Conservation (phyloP, 2,797 vertebrate species). For the Carcharodon carcharias region DNA sequence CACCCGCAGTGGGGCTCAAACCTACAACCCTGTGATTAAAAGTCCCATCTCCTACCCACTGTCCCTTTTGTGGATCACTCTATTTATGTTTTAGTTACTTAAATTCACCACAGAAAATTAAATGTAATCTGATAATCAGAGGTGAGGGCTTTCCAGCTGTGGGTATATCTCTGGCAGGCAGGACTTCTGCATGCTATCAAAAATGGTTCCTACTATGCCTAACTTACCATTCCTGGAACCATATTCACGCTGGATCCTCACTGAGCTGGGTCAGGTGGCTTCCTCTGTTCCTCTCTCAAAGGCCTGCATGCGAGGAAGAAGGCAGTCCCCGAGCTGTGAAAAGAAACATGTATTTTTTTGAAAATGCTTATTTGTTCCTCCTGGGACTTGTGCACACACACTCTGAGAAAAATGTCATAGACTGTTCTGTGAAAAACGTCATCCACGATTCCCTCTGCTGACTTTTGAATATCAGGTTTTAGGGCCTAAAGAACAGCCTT, state of each 20-base stretch:
- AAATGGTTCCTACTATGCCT: background rate
- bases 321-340: background rate
- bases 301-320: background rate
- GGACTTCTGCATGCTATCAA: background rate
- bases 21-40: background rate
- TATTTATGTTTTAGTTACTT: background rate
- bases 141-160: background rate
- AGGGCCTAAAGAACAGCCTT: background rate
- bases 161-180: background rate
- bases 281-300: background rate
- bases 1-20: no score
- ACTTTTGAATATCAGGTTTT: background rate
- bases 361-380: no score
- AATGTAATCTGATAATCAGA: background rate
- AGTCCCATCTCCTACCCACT: background rate
- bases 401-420: background rate
- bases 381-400: background rate
- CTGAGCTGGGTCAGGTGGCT: background rate
- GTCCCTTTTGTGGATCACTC: background rate
- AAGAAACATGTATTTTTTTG: background rate
- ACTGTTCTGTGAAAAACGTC: background rate
- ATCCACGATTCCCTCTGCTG: background rate
- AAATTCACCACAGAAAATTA: background rate
- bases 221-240: background rate
- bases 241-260: background rate